Conservation (phyloP, 2,797 vertebrate species). For the Spea hammondii region DNA sequence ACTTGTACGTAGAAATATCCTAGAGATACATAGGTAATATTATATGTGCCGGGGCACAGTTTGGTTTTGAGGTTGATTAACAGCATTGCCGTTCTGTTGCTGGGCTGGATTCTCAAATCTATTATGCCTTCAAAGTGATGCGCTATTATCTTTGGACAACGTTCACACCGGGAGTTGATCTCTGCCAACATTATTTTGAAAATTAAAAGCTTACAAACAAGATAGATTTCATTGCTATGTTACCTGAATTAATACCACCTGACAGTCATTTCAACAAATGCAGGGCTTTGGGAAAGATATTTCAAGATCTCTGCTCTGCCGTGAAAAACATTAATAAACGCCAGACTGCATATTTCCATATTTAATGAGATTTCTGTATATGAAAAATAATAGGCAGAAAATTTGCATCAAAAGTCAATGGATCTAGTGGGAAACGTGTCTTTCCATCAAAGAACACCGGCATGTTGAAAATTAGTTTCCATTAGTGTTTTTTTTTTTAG, state of each 20-base stretch:
- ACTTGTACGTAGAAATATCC: too few species aligned
- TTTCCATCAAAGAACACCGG: neutral
- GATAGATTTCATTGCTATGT: slow-evolving; percentile 57
- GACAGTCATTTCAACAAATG: slow-evolving; percentile 53
- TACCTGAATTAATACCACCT: slow-evolving; percentile 64
- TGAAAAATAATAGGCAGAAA: slow-evolving; percentile 21
- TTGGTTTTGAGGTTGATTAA: slow-evolving; percentile 61
- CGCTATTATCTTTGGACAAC: slow-evolving; percentile 70
- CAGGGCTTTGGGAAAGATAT: slow-evolving; percentile 33
- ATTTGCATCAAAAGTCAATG: slow-evolving; percentile 23
- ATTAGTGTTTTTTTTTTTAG: neutral
- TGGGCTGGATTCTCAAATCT: slow-evolving; percentile 64
- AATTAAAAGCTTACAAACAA: slow-evolving; percentile 68
- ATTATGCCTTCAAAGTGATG: slow-evolving; percentile 65
- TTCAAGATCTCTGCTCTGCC: slow-evolving; percentile 27
- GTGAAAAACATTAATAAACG: slow-evolving; percentile 54
- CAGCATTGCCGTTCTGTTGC: slow-evolving; percentile 59
- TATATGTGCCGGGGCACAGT: slow-evolving; percentile 62
- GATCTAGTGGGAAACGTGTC: slow-evolving; percentile 34
- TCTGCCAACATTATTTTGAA: slow-evolving; percentile 61
- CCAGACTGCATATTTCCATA: slow-evolving; percentile 52
- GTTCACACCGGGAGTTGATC: slow-evolving; percentile 67
- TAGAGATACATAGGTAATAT: too few species aligned
- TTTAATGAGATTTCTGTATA: slow-evolving; percentile 39
- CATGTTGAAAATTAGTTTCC: neutral